Evolutionary conservation across 2,113 vertebrate species (phyloP).

Genomic region (Corydoras maculifer): DNA sequence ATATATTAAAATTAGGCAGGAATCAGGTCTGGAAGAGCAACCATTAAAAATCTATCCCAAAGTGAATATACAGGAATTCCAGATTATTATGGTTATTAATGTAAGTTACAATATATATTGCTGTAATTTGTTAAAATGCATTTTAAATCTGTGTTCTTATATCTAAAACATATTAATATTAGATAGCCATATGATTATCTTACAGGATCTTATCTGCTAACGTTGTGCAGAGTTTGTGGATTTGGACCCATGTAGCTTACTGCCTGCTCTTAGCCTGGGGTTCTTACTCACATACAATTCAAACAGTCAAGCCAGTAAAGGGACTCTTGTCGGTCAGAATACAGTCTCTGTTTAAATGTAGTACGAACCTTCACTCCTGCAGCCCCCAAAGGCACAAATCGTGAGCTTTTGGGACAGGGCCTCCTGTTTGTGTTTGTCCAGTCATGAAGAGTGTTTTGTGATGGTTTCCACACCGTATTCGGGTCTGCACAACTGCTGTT

Average conservation of each 20-base stretch:
- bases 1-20: no score
- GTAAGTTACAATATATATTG: no score
- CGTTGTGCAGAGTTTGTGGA: slow-evolving; percentile 13
- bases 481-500: slow-evolving; percentile 10
- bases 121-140: no score
- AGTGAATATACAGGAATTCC: no score
- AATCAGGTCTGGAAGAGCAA: no score
- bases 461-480: slow-evolving; percentile 4
- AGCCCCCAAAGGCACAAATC: slow-evolving; percentile 25
- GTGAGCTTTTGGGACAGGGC: slow-evolving; percentile 19
- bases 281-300: slow-evolving; percentile 33
- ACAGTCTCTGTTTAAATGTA: slow-evolving; percentile 32
- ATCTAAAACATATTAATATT: no score
- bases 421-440: slow-evolving; percentile 37
- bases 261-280: slow-evolving; percentile 16
- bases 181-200: no score
- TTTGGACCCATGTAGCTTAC: slow-evolving; percentile 1
- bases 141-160: no score
- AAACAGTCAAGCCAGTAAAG: slow-evolving; percentile 40
- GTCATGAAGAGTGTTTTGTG: slow-evolving; percentile 35
- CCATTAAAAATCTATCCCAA: no score
- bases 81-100: no score
- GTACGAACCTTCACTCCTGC: slow-evolving; percentile 29
- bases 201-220: background rate
- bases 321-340: slow-evolving; percentile 40